A percentile compares a stretch with the other conserved stretches of the same genome.
These are phyloP conservation scores for Drosophila ohnishii DNA, from an alignment of 1,140 invertebrate species.

Conservation along the genomic window DNA sequence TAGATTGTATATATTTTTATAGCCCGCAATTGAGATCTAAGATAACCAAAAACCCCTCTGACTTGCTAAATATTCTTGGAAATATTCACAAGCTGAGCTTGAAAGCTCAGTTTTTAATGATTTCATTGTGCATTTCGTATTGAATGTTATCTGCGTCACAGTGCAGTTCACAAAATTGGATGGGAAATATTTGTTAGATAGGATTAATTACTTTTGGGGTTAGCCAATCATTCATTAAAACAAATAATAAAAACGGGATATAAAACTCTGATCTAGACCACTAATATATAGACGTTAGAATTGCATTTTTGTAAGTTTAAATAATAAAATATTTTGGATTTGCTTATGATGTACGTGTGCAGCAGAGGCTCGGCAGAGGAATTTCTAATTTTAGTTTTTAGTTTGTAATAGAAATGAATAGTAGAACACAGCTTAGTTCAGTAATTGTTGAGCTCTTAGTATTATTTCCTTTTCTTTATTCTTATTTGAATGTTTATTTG, in stretches of 20 bases:
- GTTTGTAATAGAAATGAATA: no score
- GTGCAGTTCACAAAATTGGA: background rate
- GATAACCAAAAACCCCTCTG: conserved; percentile 25
- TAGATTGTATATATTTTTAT: conserved; percentile 27
- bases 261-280: background rate
- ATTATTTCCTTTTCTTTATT: no score
- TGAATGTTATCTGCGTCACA: conserved; percentile 15
- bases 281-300: background rate
- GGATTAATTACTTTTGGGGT: background rate
- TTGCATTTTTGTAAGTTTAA: background rate
- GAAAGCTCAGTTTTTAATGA: conserved; percentile 1
- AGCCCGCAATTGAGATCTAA: conserved; percentile 28
- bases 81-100: conserved; percentile 14
- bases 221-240: background rate
- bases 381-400: no score
- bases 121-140: conserved; percentile 2
- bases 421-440: no score
- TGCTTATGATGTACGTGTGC: no score
- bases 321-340: no score
- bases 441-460: no score
- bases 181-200: background rate
- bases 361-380: no score
- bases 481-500: background rate
- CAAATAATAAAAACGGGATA: background rate
- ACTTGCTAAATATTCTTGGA: conserved; percentile 29